Evolutionary conservation across 1,140 invertebrate genomes (phyloP), one percentile per base, ranked within the genome.

Genomic region (Drosophila sp.): DNA sequence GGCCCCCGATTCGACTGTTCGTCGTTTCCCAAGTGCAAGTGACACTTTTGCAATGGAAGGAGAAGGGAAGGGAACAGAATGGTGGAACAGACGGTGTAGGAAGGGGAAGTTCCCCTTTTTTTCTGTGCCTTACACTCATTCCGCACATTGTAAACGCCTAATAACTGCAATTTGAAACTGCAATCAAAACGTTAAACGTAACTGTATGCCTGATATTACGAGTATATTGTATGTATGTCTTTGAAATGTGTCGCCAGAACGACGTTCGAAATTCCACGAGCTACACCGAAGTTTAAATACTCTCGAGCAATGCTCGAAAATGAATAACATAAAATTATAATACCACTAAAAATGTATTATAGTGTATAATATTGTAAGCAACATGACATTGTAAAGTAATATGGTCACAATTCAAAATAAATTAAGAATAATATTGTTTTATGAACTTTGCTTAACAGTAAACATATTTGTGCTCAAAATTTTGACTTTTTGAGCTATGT

Each of bases 121-220:
- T 50, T 50, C 32, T 32, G 21, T 45, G 43, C 43, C 43, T 21
- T 18, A 18, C 29, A 40, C 53, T 34, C 56, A 40, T 57, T 61
- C 46, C 38, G n/a, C 43, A 38, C 41, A 41, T 53, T 57, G 58
- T 61, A 56, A 34, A 29, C 43, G 54, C 63, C 73, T 82, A 80
- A 80, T 76, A 87, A 78, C 59, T 86, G 82, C 65, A 84, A 80
- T 75, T 80, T 78, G 79, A 65, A 80, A 73, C 64, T 83, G 76
- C 77, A 80, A 72, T 80, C 77, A 78, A 74, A 80, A 75, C 72
- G 78, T 71, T 77, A 57, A 81, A 74, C 64, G 45, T 46, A 69
- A 75, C 38, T 54, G 36, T 36, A 41, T 63, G 25, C 25, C 29
- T 16, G 64, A 50, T 72, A 76, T 76, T 63, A 59, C 53, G 5